Conservation (phyloP, 2,113 vertebrate species). For the Pteruthius melanotis region DNA sequence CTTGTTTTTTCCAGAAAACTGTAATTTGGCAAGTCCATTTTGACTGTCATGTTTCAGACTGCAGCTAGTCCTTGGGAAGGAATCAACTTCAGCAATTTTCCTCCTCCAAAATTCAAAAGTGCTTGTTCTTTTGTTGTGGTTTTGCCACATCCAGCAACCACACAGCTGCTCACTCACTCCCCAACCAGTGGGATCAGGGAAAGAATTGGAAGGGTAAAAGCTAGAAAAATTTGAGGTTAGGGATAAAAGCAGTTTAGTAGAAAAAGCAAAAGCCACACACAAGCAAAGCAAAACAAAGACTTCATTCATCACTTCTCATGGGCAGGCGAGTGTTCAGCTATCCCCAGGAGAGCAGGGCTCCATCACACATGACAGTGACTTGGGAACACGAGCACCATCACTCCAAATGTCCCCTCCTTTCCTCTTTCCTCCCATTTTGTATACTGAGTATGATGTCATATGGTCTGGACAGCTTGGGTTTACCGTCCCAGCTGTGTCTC, state of each 20-base stretch:
- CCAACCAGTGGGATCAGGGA: no score
- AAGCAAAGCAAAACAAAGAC: not conserved
- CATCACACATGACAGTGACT: rapidly evolving
- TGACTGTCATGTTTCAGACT: not conserved
- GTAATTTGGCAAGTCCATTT: not conserved
- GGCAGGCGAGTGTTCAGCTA: not conserved
- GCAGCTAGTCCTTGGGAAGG: not conserved
- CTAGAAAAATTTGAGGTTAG: not conserved
- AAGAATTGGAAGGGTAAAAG: not conserved
- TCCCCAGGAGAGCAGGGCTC: not conserved
- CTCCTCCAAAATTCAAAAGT: not conserved
- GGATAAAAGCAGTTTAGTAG: not conserved
- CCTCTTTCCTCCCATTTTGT: not conserved
- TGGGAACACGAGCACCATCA: not conserved
- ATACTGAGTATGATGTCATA: not conserved
- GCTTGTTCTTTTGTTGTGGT: rapidly evolving
- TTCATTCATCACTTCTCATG: not conserved
- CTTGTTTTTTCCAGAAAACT: not conserved
- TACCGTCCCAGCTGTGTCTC: not conserved
- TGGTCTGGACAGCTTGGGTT: not conserved
- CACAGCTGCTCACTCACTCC: not conserved
- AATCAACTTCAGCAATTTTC: not conserved
- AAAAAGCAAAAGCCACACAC: not conserved
- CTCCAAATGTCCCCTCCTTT: not conserved
- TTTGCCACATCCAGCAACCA: not conserved